A percentile compares a stretch with the other conserved stretches of the same genome.
phyloP scores from a whole-genome alignment of 2,888 invertebrate species.

The Nebria brevicollis region DNA sequence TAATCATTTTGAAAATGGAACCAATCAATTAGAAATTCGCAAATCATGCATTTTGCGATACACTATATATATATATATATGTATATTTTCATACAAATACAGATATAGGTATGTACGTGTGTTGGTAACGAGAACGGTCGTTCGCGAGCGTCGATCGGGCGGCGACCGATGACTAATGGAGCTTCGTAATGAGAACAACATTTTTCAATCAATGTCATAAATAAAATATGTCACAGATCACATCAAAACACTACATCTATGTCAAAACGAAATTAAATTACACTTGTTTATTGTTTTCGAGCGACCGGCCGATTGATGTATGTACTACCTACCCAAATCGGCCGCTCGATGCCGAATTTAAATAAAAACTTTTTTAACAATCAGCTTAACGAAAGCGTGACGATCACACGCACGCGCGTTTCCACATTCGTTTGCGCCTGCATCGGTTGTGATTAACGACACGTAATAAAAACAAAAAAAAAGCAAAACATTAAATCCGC shows the following conservation, averaged over 20 bases:
- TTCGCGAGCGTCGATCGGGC: conserved; percentile 4
- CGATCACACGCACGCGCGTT: conserved; percentile 10
- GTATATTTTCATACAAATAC: conserved; percentile 6
- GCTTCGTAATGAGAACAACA: conserved; percentile 50
- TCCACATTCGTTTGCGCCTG: not conserved
- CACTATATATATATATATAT: not conserved
- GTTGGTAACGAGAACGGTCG: not conserved
- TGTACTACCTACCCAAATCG: conserved; percentile 40
- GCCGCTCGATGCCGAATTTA: conserved; percentile 33
- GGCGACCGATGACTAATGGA: conserved; percentile 47
- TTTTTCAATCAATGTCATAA: conserved; percentile 55
- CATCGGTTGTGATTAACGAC: conserved; percentile 15
- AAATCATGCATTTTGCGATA: conserved; percentile 35
- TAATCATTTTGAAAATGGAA: not conserved
- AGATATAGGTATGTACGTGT: not conserved
- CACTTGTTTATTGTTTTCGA: conserved; percentile 47
- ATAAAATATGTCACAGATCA: conserved; percentile 54
- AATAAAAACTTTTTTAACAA: conserved; percentile 40
- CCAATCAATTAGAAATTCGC: conserved; percentile 43
- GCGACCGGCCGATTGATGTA: conserved; percentile 38
- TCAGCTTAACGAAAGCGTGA: conserved; percentile 26
- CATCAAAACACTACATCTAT: conserved; percentile 48
- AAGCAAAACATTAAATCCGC: conserved; percentile 4
- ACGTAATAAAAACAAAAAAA: conserved; percentile 9
- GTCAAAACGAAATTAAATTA: conserved; percentile 46